Evolutionary conservation across 2,888 invertebrate genomes (phyloP).

Genomic region (Nomada hirtipes): DNA sequence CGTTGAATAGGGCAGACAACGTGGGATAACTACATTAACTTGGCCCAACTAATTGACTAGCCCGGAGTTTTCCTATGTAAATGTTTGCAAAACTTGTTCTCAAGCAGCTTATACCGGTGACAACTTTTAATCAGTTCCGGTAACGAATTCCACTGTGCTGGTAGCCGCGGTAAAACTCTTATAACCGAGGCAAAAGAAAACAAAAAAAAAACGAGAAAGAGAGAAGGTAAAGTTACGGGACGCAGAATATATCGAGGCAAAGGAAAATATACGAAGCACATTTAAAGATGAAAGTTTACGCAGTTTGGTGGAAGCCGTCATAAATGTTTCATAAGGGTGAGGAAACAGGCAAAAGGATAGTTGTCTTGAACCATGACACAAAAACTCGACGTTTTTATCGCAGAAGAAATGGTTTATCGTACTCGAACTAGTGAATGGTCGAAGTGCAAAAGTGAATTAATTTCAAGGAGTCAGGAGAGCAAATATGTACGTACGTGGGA

Average conservation of each 20-base stretch:
- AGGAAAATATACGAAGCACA: constrained; percentile 33
- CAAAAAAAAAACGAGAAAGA: not conserved
- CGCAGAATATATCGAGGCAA: constrained; percentile 48
- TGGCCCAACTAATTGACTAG: constrained; percentile 61
- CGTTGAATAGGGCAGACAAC: constrained; percentile 29
- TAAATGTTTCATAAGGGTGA: constrained; percentile 45
- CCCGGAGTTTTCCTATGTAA: constrained; percentile 65
- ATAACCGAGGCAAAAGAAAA: constrained; percentile 39
- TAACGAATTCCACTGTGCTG: constrained; percentile 60
- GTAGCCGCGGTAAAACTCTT: constrained; percentile 56
- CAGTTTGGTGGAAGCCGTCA: constrained; percentile 17
- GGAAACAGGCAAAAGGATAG: not conserved
- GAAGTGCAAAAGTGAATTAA: not conserved
- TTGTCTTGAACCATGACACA: not conserved
- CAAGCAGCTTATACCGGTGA: constrained; percentile 66
- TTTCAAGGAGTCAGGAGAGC: not conserved
- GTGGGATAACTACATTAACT: constrained; percentile 49
- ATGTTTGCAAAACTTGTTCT: constrained; percentile 67
- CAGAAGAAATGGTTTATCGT: constrained; percentile 16
- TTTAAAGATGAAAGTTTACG: constrained; percentile 42
- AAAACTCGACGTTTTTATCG: not conserved
- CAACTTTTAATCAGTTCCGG: constrained; percentile 67
- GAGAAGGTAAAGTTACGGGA: constrained; percentile 38
- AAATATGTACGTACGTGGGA: constrained; percentile 8
- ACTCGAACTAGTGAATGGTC: not conserved